These are phyloP conservation scores for Halotydeus destructor DNA, from an alignment of 1,140 invertebrate genomes.

Conservation along the genomic window DNA sequence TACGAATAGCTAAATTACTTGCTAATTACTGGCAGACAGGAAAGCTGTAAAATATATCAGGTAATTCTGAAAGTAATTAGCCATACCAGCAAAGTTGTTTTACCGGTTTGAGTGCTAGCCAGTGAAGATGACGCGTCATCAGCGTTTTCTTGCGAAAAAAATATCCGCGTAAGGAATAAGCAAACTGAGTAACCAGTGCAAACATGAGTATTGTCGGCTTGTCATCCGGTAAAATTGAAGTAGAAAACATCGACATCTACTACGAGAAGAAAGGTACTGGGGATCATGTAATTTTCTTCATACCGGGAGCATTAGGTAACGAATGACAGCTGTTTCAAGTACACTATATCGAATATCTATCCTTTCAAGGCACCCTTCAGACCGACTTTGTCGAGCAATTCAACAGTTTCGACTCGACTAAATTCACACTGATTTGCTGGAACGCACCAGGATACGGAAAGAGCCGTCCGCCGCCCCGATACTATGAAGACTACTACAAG, in stretches of 20 bases:
- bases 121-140: too few species aligned
- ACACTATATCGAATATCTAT: conserved; percentile 1
- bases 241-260: conserved; percentile 38
- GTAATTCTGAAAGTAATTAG: too few species aligned
- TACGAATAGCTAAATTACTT: too few species aligned
- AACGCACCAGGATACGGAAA: conserved; percentile 12
- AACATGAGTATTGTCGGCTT: too few species aligned
- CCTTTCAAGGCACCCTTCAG: conserved; percentile 4
- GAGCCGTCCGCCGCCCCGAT: conserved; percentile 10
- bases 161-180: too few species aligned
- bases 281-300: conserved; percentile 8
- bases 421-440: conserved; percentile 11
- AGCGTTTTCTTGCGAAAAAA: too few species aligned
- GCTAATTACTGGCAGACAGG: too few species aligned
- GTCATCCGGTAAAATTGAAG: conserved; percentile 33
- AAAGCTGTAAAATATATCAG: too few species aligned
- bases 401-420: conserved; percentile 7
- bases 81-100: too few species aligned
- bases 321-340: neutral
- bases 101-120: too few species aligned
- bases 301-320: conserved; percentile 12
- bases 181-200: too few species aligned
- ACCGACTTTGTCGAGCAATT: conserved; percentile 10
- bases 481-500: conserved; percentile 10
- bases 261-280: conserved; percentile 36